Evolutionary conservation across 2,888 invertebrate genomes (phyloP), one percentile per base, ranked within the genome.

Genomic region (Tenthredo notha): DNA sequence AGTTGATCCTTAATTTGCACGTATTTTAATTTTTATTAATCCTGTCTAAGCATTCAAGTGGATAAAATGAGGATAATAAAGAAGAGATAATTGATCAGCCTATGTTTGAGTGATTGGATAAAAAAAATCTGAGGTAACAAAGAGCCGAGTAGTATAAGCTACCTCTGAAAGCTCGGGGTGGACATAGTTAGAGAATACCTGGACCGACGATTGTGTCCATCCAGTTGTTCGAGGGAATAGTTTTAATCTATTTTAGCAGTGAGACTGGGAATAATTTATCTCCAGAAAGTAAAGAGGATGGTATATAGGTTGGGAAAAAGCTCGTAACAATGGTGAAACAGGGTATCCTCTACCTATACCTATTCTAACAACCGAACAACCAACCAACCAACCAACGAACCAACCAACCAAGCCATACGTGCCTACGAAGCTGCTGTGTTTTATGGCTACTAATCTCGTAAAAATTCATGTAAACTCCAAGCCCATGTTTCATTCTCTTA

Each of bases 401-500:
- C 67, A 47, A 18, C 18, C 83, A 43, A 54, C 4, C 40, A 33
- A 40, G 61, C 61, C 88, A 89, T 89, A 90, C 91, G 90, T 90
- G 90, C 90, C 89, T 90, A 89, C 90, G 88, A 88, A 88, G 87
- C 89, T 86, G 88, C 88, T 86, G 87, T 91, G 90, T 91, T 91
- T 91, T 91, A 91, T 89, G 89, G 86, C 87, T 88, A 88, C 90
- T 91, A 91, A 91, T 91, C 91, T 91, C 91, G 90, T 91, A 91
- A 91, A 91, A 91, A 91, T 91, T 90, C 90, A 91, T 91, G 90
- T 89, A 90, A 89, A 91, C 91, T 91, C 77, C 72, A 89, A 88
- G 87, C 88, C 87, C 90, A 88, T 90, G 89, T 89, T 90, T 91
- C 89, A 90, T 88, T 87, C 88, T 75, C 67, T 83, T 50, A 47